These are phyloP conservation scores for Cynodonichthys magdalenae DNA, from an alignment of 2,797 vertebrate species.

Conservation along the genomic window DNA sequence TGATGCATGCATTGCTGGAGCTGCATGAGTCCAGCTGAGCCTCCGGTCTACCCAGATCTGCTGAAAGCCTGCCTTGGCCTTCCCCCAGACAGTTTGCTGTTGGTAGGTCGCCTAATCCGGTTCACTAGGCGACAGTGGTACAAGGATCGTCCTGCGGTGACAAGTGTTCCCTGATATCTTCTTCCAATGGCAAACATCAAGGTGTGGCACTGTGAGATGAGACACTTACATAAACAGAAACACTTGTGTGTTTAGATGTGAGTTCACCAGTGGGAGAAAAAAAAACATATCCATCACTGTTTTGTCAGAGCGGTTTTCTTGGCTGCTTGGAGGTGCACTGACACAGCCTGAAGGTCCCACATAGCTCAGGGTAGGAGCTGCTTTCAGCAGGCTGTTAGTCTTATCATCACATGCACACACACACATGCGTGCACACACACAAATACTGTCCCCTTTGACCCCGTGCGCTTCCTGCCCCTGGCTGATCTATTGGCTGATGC, in stretches of 20 bases:
- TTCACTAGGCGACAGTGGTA: constrained; percentile 27
- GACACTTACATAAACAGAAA: constrained; percentile 17
- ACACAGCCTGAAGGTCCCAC: constrained; percentile 59
- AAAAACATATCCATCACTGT: constrained; percentile 43
- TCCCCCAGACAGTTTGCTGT: constrained; percentile 29
- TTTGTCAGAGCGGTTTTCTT: constrained; percentile 44
- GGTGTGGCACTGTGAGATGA: constrained; percentile 18
- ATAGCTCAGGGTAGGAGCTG: constrained; percentile 59
- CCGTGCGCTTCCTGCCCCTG: constrained; percentile 76
- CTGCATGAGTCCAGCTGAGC: constrained; percentile 71
- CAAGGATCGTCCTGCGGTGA: constrained; percentile 40
- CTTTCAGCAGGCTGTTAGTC: constrained; percentile 76
- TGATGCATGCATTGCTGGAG: constrained; percentile 41
- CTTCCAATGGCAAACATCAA: constrained; percentile 23
- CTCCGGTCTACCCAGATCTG: constrained; percentile 43
- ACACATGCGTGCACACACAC: constrained; percentile 35
- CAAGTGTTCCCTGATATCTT: constrained; percentile 42
- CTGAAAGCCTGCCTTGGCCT: constrained; percentile 26
- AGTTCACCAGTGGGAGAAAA: constrained; percentile 23
- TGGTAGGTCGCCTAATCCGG: constrained; percentile 37
- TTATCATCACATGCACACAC: constrained; percentile 62
- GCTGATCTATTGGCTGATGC: constrained; percentile 80
- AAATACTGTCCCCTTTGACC: constrained; percentile 70
- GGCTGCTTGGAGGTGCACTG: constrained; percentile 50
- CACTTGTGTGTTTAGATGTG: constrained; percentile 17